A percentile compares a stretch with the other conserved stretches of the same genome.
Evolutionary conservation across 2,797 vertebrate species (phyloP).

Genomic region (Rhyacichthys aspro): DNA sequence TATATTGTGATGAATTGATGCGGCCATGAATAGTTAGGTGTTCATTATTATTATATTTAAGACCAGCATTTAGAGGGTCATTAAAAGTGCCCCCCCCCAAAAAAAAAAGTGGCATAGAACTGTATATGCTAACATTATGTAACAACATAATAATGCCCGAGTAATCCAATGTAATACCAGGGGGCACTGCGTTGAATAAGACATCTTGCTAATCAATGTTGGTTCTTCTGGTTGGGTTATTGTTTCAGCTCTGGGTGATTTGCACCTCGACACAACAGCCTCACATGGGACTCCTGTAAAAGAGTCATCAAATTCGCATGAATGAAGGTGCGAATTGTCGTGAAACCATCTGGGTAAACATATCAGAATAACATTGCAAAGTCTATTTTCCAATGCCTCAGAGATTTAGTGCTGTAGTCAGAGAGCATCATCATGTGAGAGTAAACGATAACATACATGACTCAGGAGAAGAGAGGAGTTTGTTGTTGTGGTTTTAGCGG

Average conservation of each 20-base stretch:
- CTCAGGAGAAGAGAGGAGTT: background rate
- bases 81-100: no score
- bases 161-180: no score
- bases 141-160: no score
- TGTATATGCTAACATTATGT: no score
- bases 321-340: constrained; percentile 35
- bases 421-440: constrained; percentile 8
- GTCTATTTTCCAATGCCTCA: background rate
- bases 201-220: background rate
- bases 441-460: constrained; percentile 5
- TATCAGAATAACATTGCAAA: constrained; percentile 7
- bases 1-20: no score
- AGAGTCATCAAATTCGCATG: constrained; percentile 39
- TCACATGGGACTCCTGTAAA: constrained; percentile 18
- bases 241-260: constrained; percentile 21
- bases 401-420: background rate
- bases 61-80: no score
- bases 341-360: constrained; percentile 27
- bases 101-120: no score
- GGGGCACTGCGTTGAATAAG: background rate
- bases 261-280: constrained; percentile 19
- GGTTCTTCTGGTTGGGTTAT: constrained; percentile 10
- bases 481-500: constrained; percentile 21
- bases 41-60: no score
- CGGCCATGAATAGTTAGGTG: no score